Evolutionary conservation across 2,888 invertebrate genomes (phyloP).

Genomic region (Alloscopus bannaensis): DNA sequence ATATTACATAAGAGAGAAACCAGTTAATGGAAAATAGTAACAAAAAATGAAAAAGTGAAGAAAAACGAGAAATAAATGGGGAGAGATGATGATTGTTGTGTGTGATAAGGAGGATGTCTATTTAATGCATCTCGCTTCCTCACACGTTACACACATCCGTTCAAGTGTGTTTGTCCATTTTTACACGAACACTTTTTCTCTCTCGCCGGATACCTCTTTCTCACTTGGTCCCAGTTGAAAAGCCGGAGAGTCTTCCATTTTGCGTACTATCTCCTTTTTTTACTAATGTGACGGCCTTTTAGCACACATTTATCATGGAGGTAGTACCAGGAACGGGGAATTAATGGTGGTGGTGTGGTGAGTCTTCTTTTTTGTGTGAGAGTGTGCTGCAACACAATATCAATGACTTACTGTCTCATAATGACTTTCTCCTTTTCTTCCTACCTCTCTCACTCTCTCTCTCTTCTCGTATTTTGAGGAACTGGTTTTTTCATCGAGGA

Average conservation of each 20-base stretch:
- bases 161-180: too few relatives aligned
- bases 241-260: conserved; percentile 13
- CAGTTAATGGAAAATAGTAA: too few relatives aligned
- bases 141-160: not conserved
- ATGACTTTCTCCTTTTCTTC: conserved; percentile 10
- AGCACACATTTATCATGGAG: conserved; percentile 36
- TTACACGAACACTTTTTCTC: not conserved
- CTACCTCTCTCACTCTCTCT: too few relatives aligned
- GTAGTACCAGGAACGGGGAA: conserved; percentile 25
- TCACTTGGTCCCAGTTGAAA: not conserved
- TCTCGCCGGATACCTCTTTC: not conserved
- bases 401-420: conserved; percentile 14
- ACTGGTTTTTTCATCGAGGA: too few relatives aligned
- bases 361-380: too few relatives aligned
- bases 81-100: conserved; percentile 1
- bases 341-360: not conserved
- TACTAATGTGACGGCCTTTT: conserved; percentile 31
- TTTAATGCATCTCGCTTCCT: conserved; percentile 26
- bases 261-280: too few relatives aligned
- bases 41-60: too few relatives aligned
- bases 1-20: too few relatives aligned
- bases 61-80: conserved; percentile 14
- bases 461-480: too few relatives aligned
- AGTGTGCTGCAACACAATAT: not conserved
- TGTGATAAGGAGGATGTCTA: conserved; percentile 37